Evolutionary conservation across 2,888 invertebrate genomes (phyloP).

Genomic region (Apotomis capreana): DNA sequence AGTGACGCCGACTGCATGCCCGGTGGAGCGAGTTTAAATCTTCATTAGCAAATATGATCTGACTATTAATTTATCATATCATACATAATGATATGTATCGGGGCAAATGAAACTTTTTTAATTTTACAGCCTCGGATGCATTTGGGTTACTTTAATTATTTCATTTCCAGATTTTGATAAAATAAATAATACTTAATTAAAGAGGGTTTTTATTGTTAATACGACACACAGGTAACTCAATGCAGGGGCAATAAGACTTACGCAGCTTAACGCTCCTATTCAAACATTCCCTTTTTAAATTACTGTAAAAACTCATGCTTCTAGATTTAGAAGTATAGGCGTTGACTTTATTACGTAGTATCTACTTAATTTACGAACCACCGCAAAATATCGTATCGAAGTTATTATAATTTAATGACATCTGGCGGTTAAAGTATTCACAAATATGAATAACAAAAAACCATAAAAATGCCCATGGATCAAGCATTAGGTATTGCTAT

Average conservation of each 20-base stretch:
- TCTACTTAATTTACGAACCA: not conserved
- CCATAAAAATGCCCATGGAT: not conserved
- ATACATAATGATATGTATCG: not conserved
- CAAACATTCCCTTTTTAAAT: too few relatives aligned
- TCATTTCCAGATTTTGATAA: too few relatives aligned
- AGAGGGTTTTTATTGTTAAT: too few relatives aligned
- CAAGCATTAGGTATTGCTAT: not conserved
- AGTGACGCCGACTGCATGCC: slow-evolving; percentile 53
- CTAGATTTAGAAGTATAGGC: too few relatives aligned
- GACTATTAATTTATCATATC: slow-evolving; percentile 12
- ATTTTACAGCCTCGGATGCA: not conserved
- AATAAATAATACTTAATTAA: too few relatives aligned
- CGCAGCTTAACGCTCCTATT: too few relatives aligned
- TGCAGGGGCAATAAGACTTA: too few relatives aligned
- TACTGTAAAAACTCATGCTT: too few relatives aligned
- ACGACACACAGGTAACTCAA: too few relatives aligned
- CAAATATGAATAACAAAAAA: not conserved
- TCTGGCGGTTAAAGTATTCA: slow-evolving; percentile 7
- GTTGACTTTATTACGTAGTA: too few relatives aligned
- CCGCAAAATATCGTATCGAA: not conserved
- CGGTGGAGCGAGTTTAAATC: slow-evolving; percentile 56
- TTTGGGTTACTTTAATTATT: not conserved
- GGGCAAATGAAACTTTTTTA: not conserved
- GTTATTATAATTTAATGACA: not conserved
- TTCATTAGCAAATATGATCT: slow-evolving; percentile 60